Base-by-base conservation (phyloP, 2,113 vertebrate species). In the Riparia riparia region DNA sequence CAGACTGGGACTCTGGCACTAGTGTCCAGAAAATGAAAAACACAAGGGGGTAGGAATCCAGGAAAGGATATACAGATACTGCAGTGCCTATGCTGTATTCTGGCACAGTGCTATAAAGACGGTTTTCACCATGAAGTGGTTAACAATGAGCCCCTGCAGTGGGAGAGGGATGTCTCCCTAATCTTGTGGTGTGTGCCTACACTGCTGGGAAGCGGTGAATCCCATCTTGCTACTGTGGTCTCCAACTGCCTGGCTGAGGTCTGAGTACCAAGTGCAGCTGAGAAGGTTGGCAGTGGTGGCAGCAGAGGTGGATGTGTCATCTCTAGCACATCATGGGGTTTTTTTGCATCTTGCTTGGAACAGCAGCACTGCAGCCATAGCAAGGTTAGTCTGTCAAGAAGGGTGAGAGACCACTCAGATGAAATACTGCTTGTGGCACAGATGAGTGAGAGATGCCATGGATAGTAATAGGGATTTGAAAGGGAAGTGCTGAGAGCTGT, bases 381-480 rank as follows among this genome's bases (percentile, higher is more conserved):
- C 53, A 63, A 70, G 45, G 9, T 64, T 42, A 20, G 25, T 24
- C 47, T 76, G 68, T 7, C 41, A 77, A 50, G 31, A 81, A 42
- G 28, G 19, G 11, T 14, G 58, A 39, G 4, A 64, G 41, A 68
- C 6, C 12, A 14, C 47, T 72, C 1, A 0, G 0, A 0, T 44
- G 71, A 92, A 47, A 45, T 7, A 64, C 16, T 8, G 31, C 12
- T 15, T 34, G 63, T 44, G 11, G 50, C 50, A 72, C 24, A 47
- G 37, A 31, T 15, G 29, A 83, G 16, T 15, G 39, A 69, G 50
- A 60, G 41, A 53, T n/a, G 47, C 45, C 41, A 28, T 13, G 14
- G 72, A 32, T 1, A 58, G 15, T 24, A 51, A 25, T 8, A 32
- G 32, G 16, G 41, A 57, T 63, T 77, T 83, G 34, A 69, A 91